Evolutionary conservation across 1,140 invertebrate genomes (phyloP), one percentile per base, ranked within the genome.

Genomic region (Dendrolimus punctatus): DNA sequence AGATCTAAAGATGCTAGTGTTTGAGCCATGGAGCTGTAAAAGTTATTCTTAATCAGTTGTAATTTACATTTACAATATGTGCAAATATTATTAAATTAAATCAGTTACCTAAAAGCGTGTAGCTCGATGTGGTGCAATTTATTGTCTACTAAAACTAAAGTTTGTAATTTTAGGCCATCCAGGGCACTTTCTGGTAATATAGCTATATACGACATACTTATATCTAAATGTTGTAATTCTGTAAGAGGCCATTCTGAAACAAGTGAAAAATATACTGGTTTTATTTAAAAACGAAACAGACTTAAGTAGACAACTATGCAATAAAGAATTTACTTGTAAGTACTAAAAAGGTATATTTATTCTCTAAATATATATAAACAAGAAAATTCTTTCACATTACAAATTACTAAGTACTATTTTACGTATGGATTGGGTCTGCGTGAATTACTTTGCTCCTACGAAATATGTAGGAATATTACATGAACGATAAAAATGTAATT

Each of bases 1-100:
- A 94, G 87, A 84, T 94, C 93, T 76, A 94, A 76, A 40, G 92
- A 93, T 43, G 89, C 90, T 39, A 94, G 82, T 49, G 88, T 89
- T 63, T 87, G 84, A 49, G 87, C 82, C 87, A 92, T 89, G 8
- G 90, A 89, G 68, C 91, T 91, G 86, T 55, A 88, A 90, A 60
- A 43, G 64, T 39, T 44, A 38, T 8, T 9, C 2, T 3, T n/a
- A 57, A 64, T 44, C 46, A 58, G 44, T 53, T 53, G 53, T 47
- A 62, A 49, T 47, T 51, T 53, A 49, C 38, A 51, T 56, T 56
- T 39, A 39, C 40, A 10, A 40, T 39, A n/a, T 6, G 5, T 6
- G 6, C 5, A 39, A 8, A 40, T 5, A 40, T 9, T n/a, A 40
- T 40, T 6, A 9, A 40, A 5, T 40, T 49, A 40, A 8, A 42